phyloP scores from a whole-genome alignment of 2,113 vertebrate genomes.

The human (Homo sapiens) region GRCh38 chr4:187478501-187479000 shows the following conservation, averaged over 20 bases:
- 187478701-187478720: no score
- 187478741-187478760: neutral
- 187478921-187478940: neutral
- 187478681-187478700: fast-evolving
- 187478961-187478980: conserved; percentile 42
- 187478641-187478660: neutral
- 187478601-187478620: fast-evolving
- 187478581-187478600: neutral
- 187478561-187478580: fast-evolving
- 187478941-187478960: neutral
- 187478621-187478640: neutral
- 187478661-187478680: neutral
- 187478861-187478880: neutral
- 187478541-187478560: neutral
- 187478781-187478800: neutral
- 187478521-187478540: neutral
- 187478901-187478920: conserved; percentile 10
- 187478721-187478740: neutral
- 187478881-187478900: neutral
- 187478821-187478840: neutral
- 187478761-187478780: neutral
- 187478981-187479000: conserved; percentile 60
- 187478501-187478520: neutral
- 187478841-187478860: neutral
- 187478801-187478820: neutral